These are phyloP conservation scores for Diceros bicornis DNA, from an alignment of 2,797 vertebrate genomes.

Conservation along the genomic window DNA sequence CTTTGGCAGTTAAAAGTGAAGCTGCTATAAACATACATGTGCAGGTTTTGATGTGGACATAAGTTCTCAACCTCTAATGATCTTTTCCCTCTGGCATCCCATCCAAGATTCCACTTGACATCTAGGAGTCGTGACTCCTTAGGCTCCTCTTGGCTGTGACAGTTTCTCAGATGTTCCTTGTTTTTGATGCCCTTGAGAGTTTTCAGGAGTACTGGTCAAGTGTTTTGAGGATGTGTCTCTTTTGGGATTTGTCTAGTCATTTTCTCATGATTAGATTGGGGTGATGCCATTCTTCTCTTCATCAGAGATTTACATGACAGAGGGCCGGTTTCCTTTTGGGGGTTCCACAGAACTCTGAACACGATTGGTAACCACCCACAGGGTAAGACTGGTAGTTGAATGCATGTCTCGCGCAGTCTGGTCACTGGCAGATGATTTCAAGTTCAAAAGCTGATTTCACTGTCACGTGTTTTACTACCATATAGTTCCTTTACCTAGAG, in stretches of 20 bases:
- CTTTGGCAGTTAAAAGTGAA: neutral
- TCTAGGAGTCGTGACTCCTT: neutral
- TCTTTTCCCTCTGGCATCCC: neutral
- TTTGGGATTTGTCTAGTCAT: neutral
- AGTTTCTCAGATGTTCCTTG: neutral
- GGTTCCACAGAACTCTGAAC: neutral
- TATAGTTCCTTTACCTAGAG: neutral
- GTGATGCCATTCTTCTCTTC: neutral
- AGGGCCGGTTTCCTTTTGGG: too few species aligned
- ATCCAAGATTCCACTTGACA: rapidly evolving
- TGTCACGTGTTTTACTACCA: neutral
- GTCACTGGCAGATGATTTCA: neutral
- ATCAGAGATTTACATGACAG: neutral
- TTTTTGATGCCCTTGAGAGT: neutral
- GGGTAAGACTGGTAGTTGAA: neutral
- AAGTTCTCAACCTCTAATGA: neutral
- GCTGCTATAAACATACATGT: neutral
- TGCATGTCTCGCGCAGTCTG: neutral
- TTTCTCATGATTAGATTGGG: neutral
- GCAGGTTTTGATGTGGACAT: neutral
- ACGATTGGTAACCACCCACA: neutral
- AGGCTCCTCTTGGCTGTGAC: neutral
- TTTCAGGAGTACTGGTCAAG: neutral
- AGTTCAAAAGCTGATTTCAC: neutral
- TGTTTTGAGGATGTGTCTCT: neutral